phyloP scores from a whole-genome alignment of 2,888 invertebrate genomes.

The Zonitis immaculata region DNA sequence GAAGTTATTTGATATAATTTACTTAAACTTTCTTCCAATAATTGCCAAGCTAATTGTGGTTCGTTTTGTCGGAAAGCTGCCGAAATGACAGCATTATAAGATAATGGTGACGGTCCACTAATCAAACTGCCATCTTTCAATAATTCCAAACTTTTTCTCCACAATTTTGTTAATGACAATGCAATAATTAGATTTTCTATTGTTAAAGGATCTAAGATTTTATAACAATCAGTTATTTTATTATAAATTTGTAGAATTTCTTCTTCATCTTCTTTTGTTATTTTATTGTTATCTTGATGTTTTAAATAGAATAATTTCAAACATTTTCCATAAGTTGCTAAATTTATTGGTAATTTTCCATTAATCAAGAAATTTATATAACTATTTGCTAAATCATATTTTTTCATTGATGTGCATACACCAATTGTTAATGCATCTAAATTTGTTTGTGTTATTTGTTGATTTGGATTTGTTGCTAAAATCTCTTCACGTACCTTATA shows the following conservation, averaged over 20 bases:
- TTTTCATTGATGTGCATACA: constrained; percentile 47
- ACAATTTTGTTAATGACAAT: constrained; percentile 59
- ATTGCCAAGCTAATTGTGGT: constrained; percentile 56
- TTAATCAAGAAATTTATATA: constrained; percentile 56
- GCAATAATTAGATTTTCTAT: constrained; percentile 59
- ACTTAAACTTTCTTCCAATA: constrained; percentile 55
- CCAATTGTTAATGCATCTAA: constrained; percentile 59
- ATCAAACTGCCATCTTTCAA: constrained; percentile 52
- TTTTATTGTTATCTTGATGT: constrained; percentile 32
- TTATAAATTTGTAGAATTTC: constrained; percentile 53
- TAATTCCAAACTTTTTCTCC: constrained; percentile 59
- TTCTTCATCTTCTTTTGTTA: constrained; percentile 50
- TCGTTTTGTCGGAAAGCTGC: constrained; percentile 57
- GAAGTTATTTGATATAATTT: too few relatives aligned
- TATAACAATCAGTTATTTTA: constrained; percentile 52
- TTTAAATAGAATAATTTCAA: constrained; percentile 52
- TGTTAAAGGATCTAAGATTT: constrained; percentile 57
- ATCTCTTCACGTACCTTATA: constrained; percentile 46
- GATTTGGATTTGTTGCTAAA: constrained; percentile 37
- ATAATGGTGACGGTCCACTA: not conserved
- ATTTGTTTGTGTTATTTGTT: constrained; percentile 51
- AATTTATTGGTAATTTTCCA: constrained; percentile 51
- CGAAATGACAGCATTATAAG: constrained; percentile 52
- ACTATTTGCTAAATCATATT: constrained; percentile 53
- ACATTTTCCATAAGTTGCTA: constrained; percentile 57